Evolutionary conservation across 2,113 vertebrate species (phyloP), one percentile per base, ranked within the genome.

Genomic region (Camarhynchus parvulus): DNA sequence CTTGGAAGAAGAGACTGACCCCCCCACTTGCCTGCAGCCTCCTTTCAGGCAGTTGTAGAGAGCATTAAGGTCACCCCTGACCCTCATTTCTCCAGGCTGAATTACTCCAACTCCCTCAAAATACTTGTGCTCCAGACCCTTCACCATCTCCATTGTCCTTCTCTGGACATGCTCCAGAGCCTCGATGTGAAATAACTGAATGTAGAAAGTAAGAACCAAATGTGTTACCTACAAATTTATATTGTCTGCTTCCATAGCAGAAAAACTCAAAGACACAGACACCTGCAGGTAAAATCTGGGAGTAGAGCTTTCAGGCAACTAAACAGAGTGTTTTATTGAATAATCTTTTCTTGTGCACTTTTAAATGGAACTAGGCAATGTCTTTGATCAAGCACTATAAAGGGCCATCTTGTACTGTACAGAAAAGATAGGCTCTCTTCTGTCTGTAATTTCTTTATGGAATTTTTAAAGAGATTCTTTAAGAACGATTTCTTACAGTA

Each of bases 401-500:
- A 74, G 35, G 42, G 67, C 83, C 63, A 83, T 85, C 79, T 84
- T 87, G 27, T 55, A 83, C 27, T 41, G 30, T 6, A 20, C 39
- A 62, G 46, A 90, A 91, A 76, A 87, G 31, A 56, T 9, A 88
- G 24, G 22, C 15, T 64, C 13, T 90, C 22, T 77, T 88, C 63
- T 83, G 37, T 22, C 41, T 93, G 53, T 53, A 50, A 80, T 92
- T 68, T 83, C 58, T 66, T 83, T 50, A 89, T 37, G 19, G n/a
- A 70, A 70, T 80, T 53, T 61, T 93, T 14, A 0, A 86, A 81
- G 44, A 58, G 3, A 61, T 87, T 33, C 19, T 73, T 74, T 70
- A 83, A 76, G 78, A 84, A 95, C 52, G 27, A 83, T 88, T 90
- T 92, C 44, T 55, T 59, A 80, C 23, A 69, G 35, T 74, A 85